phyloP scores from a whole-genome alignment of 2,113 vertebrate genomes.

The Arothron firmamentum region DNA sequence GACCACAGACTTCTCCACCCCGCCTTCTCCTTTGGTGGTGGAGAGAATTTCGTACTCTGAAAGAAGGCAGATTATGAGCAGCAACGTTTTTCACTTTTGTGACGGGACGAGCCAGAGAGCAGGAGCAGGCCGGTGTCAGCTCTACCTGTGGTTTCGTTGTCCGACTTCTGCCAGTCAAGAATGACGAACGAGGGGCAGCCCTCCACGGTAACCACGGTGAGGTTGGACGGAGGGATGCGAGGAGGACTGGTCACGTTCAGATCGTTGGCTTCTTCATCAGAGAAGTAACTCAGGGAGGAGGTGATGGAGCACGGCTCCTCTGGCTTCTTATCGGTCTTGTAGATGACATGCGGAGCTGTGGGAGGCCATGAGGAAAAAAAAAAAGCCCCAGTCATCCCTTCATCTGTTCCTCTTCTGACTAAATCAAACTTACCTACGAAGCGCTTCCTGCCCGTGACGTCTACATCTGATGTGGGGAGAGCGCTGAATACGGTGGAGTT shows the following conservation, averaged over 20 bases:
- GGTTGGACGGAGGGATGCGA: conserved; percentile 84
- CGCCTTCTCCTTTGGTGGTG: conserved; percentile 80
- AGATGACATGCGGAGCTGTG: conserved; percentile 88
- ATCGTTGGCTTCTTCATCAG: conserved; percentile 75
- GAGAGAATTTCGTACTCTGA: conserved; percentile 92
- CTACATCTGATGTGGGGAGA: conserved; percentile 86
- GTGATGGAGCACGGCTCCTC: conserved; percentile 93
- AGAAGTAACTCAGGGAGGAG: conserved; percentile 83
- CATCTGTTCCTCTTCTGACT: conserved; percentile 11
- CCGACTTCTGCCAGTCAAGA: conserved; percentile 87
- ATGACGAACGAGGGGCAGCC: conserved; percentile 94
- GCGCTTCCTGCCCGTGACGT: conserved; percentile 85
- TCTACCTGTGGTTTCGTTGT: conserved; percentile 91
- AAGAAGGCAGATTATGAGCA: conserved; percentile 2
- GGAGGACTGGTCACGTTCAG: conserved; percentile 81
- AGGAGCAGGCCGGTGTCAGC: no score
- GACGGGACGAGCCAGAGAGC: background rate
- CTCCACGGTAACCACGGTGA: conserved; percentile 94
- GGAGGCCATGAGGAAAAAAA: no score
- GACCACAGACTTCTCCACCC: conserved; percentile 81
- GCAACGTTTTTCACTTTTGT: background rate
- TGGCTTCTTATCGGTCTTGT: conserved; percentile 86
- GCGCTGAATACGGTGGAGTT: conserved; percentile 86
- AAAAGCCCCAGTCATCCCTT: no score
- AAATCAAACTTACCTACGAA: conserved; percentile 77